Evolutionary conservation across 2,797 vertebrate species (phyloP).

Genomic region (Scolopax bukidnonensis): DNA sequence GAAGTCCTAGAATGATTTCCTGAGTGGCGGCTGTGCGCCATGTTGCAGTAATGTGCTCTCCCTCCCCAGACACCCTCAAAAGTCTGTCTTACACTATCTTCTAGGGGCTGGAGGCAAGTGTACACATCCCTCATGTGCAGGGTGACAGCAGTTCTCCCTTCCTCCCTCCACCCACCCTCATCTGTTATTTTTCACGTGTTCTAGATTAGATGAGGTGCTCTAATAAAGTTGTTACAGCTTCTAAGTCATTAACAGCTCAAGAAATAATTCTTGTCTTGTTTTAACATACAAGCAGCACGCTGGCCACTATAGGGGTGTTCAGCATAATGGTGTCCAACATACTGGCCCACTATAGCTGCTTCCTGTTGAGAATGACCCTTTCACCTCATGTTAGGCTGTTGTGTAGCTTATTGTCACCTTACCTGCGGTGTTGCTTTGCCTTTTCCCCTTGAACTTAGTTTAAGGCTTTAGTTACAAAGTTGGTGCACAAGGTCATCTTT

Average conservation of each 20-base stretch:
- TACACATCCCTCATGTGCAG: no score
- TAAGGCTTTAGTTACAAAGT: background rate
- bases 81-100: background rate
- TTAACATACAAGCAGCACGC: background rate
- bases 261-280: background rate
- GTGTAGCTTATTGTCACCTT: background rate
- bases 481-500: background rate
- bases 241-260: background rate
- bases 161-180: background rate
- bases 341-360: background rate
- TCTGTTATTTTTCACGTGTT: background rate
- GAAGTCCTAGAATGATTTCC: background rate
- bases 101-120: background rate
- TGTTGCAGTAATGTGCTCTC: background rate
- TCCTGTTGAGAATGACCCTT: background rate
- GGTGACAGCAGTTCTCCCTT: background rate
- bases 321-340: background rate
- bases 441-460: background rate
- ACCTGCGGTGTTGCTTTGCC: background rate
- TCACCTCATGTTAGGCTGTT: background rate
- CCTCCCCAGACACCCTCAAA: background rate
- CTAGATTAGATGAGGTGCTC: background rate
- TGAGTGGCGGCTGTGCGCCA: background rate
- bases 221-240: background rate
- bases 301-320: background rate